Evolutionary conservation across 2,113 vertebrate genomes (phyloP), one percentile per base, ranked within the genome.

Genomic region (Ursus arctos): DNA sequence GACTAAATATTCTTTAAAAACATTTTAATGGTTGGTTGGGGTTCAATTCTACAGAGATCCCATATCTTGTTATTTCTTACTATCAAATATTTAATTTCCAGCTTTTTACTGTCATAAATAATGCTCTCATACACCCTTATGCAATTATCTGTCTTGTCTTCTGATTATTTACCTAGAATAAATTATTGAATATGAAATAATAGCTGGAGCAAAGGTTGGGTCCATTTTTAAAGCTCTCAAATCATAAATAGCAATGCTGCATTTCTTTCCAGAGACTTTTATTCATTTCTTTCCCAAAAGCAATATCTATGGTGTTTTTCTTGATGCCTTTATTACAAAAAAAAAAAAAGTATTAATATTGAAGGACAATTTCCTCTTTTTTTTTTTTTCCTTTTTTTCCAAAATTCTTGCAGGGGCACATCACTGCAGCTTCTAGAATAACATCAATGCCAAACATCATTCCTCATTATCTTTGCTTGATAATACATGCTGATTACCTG

Each of bases 401-500:
- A 10, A 53, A 94, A 91, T 88, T 53, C 1, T 81, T 61, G 83
- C 11, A 74, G 81, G 67, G 7, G 57, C 61, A 95, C 9, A 36
- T 96, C 79, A 77, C 82, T 87, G 36, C 65, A 79, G 77, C 77
- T 96, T 94, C 26, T 92, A 97, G 90, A 94, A 90, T 94, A 97
- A 93, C 88, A 84, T 93, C 95, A 96, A 51, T 72, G 92, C 36
- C 86, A 97, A 96, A 77, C 90, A 94, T 53, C 26, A 16, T 95
- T 96, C 55, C 76, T 97, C 84, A 97, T 98, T 97, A 97, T 95
- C 95, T 94, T 95, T 95, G 93, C 94, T 96, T 55, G 63, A 97
- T 96, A 98, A 98, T 97, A 79, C 89, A 92, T 96, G 89, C 97
- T 98, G 98, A 98, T 98, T 98, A 94, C 96, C 83, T 97, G 57